phyloP scores from a whole-genome alignment of 2,113 vertebrate species.

The Nesoenas mayeri region DNA sequence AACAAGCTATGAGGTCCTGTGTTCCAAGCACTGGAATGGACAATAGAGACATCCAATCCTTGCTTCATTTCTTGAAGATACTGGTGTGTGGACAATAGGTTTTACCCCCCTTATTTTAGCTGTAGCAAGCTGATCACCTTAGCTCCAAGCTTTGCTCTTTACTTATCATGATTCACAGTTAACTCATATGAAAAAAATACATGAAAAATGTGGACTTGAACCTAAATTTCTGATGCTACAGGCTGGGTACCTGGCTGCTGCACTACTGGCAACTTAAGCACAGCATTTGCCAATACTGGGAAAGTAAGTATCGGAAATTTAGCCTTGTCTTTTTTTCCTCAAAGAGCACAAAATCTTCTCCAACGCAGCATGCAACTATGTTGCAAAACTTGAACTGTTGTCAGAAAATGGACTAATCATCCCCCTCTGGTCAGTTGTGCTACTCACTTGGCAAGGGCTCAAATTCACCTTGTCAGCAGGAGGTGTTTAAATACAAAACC shows the following conservation, averaged over 20 bases:
- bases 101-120: background rate
- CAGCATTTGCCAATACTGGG: background rate
- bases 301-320: background rate
- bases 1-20: background rate
- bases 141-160: constrained; percentile 20
- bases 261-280: background rate
- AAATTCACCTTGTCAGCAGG: background rate
- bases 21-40: background rate
- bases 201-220: background rate
- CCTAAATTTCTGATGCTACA: background rate
- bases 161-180: constrained; percentile 24
- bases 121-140: constrained; percentile 27
- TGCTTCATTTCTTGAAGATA: constrained; percentile 2
- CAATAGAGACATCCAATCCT: background rate
- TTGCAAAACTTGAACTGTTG: background rate
- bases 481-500: background rate
- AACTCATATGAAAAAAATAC: background rate
- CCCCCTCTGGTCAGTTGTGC: background rate
- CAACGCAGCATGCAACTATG: background rate
- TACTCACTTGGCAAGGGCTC: constrained; percentile 13
- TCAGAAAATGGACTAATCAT: constrained; percentile 13
- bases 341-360: background rate
- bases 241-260: background rate
- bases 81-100: background rate
- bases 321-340: background rate